Evolutionary conservation across 2,888 invertebrate genomes (phyloP).

Genomic region (Zygaena filipendulae): DNA sequence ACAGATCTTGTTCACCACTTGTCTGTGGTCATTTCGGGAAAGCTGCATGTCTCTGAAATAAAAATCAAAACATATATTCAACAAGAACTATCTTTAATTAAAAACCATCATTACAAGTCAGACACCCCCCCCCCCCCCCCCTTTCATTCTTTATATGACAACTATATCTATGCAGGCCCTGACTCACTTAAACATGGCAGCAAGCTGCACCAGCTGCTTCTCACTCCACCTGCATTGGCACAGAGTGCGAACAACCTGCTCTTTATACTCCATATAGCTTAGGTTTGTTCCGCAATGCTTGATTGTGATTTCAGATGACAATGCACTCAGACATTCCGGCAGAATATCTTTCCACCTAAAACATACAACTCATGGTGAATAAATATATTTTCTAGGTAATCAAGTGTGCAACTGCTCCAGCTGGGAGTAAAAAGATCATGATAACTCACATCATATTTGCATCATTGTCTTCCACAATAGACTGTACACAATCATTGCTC

Average conservation of each 20-base stretch:
- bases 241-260: slow-evolving; percentile 67
- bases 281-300: slow-evolving; percentile 69
- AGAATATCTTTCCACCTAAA: slow-evolving; percentile 76
- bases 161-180: neutral
- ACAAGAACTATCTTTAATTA: too few relatives aligned
- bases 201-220: slow-evolving; percentile 69
- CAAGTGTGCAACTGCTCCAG: too few relatives aligned
- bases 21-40: slow-evolving; percentile 66
- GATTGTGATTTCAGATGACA: slow-evolving; percentile 61
- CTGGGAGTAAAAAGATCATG: too few relatives aligned
- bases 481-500: slow-evolving; percentile 48
- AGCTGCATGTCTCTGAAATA: slow-evolving; percentile 68
- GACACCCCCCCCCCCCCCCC: too few relatives aligned
- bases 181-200: slow-evolving; percentile 74
- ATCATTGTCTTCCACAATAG: slow-evolving; percentile 50
- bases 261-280: slow-evolving; percentile 69
- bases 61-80: too few relatives aligned
- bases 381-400: too few relatives aligned
- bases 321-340: slow-evolving; percentile 68
- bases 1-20: slow-evolving; percentile 72
- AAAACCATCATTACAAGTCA: too few relatives aligned
- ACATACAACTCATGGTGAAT: too few relatives aligned
- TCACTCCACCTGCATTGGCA: slow-evolving; percentile 71
- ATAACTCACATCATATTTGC: slow-evolving; percentile 58
- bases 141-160: too few relatives aligned